These are phyloP conservation scores for Eupithecia subumbrata DNA, from an alignment of 2,888 invertebrate genomes.

Conservation along the genomic window DNA sequence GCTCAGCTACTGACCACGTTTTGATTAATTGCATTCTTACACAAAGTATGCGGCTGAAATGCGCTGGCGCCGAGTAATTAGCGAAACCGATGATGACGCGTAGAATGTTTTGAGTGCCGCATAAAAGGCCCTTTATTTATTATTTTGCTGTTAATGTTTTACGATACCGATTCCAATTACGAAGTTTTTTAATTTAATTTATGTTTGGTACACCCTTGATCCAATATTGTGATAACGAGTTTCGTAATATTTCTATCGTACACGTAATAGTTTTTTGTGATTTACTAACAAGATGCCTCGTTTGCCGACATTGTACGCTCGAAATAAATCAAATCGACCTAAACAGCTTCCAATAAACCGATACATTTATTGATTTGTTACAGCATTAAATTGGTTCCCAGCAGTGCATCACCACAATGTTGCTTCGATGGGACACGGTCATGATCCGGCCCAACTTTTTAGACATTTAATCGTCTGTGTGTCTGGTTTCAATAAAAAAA, in stretches of 20 bases:
- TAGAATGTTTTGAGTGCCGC: slow-evolving; percentile 63
- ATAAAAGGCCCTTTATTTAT: slow-evolving; percentile 60
- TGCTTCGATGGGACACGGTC: slow-evolving; percentile 64
- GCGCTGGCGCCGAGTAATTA: slow-evolving; percentile 80
- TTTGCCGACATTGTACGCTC: slow-evolving; percentile 70
- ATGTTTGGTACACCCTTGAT: slow-evolving; percentile 7
- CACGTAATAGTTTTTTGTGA: slow-evolving; percentile 64
- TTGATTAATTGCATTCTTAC: slow-evolving; percentile 81
- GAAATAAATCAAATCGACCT: slow-evolving; percentile 82
- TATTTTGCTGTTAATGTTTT: slow-evolving; percentile 56
- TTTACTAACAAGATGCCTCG: slow-evolving; percentile 81
- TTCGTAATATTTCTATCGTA: slow-evolving; percentile 25
- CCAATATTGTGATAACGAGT: slow-evolving; percentile 15
- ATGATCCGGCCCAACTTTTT: slow-evolving; percentile 59
- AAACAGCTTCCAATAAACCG: slow-evolving; percentile 83
- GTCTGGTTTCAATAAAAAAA: slow-evolving; percentile 53
- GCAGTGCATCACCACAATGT: slow-evolving; percentile 71
- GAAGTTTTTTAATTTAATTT: slow-evolving; percentile 29
- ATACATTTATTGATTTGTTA: slow-evolving; percentile 84
- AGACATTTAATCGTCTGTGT: slow-evolving; percentile 52
- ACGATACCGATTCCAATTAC: slow-evolving; percentile 42
- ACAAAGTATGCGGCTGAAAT: slow-evolving; percentile 63
- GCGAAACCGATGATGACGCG: slow-evolving; percentile 74
- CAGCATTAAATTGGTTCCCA: slow-evolving; percentile 83
- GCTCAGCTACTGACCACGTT: slow-evolving; percentile 81